phyloP scores from a whole-genome alignment of 2,888 invertebrate species.

The Lymantria dispar region DNA sequence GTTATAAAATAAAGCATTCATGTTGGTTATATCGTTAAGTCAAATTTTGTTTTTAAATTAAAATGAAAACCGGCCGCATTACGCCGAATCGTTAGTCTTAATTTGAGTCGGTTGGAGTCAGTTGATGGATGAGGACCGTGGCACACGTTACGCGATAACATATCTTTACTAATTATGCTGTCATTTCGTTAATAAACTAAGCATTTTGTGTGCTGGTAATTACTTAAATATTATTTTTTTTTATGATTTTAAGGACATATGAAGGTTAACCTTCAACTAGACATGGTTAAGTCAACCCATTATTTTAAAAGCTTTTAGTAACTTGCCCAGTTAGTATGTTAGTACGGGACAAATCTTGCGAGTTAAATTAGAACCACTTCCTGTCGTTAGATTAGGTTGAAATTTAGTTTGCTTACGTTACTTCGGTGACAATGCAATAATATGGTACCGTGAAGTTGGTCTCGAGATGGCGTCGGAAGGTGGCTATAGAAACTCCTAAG shows the following conservation, averaged over 20 bases:
- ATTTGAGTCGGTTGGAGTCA: constrained; percentile 47
- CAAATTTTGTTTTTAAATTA: constrained; percentile 70
- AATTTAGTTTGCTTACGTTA: no score
- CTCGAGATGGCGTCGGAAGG: no score
- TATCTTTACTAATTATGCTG: constrained; percentile 15
- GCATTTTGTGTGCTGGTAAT: constrained; percentile 2
- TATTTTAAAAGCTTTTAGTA: no score
- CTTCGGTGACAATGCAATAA: no score
- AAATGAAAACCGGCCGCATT: constrained; percentile 73
- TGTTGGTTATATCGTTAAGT: constrained; percentile 51
- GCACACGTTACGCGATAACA: constrained; percentile 10
- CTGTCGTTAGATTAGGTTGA: no score
- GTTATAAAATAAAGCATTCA: not conserved
- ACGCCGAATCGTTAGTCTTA: constrained; percentile 75
- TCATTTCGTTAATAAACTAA: constrained; percentile 3
- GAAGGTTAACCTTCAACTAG: no score
- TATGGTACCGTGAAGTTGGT: no score
- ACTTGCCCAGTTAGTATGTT: no score
- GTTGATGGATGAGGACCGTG: constrained; percentile 15
- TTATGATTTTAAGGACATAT: not conserved
- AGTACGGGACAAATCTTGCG: no score
- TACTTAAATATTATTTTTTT: constrained; percentile 4
- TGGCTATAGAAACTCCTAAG: no score
- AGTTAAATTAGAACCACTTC: no score
- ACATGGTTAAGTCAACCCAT: no score